These are phyloP conservation scores for Aphelenchoides avenae DNA, from an alignment of 1,140 invertebrate genomes.

Conservation along the genomic window DNA sequence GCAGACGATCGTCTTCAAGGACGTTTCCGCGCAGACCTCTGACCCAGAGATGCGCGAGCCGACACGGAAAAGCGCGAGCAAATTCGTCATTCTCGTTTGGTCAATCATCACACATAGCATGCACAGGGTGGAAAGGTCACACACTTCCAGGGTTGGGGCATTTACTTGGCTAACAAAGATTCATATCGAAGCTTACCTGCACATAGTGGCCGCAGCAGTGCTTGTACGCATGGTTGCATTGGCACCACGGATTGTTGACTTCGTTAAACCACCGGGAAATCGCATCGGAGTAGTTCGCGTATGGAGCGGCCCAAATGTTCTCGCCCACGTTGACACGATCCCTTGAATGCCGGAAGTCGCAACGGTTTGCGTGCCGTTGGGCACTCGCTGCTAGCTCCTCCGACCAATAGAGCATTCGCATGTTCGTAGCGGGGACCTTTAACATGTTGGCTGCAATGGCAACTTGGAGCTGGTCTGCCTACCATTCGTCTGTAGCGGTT, in stretches of 20 bases:
- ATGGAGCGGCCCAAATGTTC: conserved; percentile 58
- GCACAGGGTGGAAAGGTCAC: no score
- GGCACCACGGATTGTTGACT: conserved; percentile 57
- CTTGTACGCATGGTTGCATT: conserved; percentile 57
- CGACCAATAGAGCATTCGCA: conserved; percentile 59
- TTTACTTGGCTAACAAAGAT: conserved; percentile 3
- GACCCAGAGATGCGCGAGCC: no score
- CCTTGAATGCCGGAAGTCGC: conserved; percentile 57
- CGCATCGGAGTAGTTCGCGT: conserved; percentile 58
- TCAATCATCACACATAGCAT: no score
- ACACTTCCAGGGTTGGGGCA: no score
- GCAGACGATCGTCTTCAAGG: no score
- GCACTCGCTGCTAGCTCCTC: conserved; percentile 54
- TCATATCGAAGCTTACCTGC: no score
- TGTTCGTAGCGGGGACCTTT: conserved; percentile 57
- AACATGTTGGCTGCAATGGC: conserved; percentile 21
- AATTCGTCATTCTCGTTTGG: no score
- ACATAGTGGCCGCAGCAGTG: conserved; percentile 59
- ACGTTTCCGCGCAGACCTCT: no score
- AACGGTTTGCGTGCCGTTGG: conserved; percentile 56
- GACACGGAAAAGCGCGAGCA: no score
- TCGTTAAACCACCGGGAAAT: conserved; percentile 56
- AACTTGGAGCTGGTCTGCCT: conserved; percentile 26
- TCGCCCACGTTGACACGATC: conserved; percentile 56
- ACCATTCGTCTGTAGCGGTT: conserved; percentile 57